Conservation (phyloP, 1,140 invertebrate species). For the Lanistes nyassanus region DNA sequence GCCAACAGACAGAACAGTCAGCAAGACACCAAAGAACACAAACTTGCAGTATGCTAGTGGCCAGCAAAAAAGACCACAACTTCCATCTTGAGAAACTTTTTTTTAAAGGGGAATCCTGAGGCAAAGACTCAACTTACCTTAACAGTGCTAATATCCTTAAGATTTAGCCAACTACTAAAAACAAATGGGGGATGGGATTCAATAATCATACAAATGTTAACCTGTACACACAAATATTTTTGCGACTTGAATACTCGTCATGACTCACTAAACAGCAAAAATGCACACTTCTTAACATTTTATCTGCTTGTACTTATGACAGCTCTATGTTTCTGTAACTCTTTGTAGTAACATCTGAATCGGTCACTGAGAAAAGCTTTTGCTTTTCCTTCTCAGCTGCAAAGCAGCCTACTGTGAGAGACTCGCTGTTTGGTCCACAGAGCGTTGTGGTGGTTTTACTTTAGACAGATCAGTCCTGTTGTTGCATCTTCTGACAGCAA, state of each 20-base stretch:
- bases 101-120: conserved; percentile 16
- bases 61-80: not conserved
- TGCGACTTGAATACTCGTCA: conserved; percentile 2
- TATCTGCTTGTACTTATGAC: not conserved
- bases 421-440: conserved; percentile 27
- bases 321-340: conserved; percentile 1
- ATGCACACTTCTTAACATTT: not conserved
- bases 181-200: not conserved
- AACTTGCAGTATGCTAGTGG: not conserved
- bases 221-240: conserved; percentile 14
- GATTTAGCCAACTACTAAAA: conserved; percentile 13
- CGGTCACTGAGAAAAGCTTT: not conserved
- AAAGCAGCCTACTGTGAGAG: conserved; percentile 23
- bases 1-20: conserved; percentile 10
- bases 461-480: conserved; percentile 3
- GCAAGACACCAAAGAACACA: conserved; percentile 8
- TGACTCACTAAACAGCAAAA: conserved; percentile 13
- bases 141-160: not conserved
- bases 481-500: conserved; percentile 20
- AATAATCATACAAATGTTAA: conserved; percentile 18
- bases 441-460: conserved; percentile 1
- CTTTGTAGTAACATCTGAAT: not conserved
- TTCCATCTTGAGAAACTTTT: no score
- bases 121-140: conserved; percentile 6
- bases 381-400: not conserved